phyloP scores from a whole-genome alignment of 1,140 invertebrate species.

The Triops longicaudatus region DNA sequence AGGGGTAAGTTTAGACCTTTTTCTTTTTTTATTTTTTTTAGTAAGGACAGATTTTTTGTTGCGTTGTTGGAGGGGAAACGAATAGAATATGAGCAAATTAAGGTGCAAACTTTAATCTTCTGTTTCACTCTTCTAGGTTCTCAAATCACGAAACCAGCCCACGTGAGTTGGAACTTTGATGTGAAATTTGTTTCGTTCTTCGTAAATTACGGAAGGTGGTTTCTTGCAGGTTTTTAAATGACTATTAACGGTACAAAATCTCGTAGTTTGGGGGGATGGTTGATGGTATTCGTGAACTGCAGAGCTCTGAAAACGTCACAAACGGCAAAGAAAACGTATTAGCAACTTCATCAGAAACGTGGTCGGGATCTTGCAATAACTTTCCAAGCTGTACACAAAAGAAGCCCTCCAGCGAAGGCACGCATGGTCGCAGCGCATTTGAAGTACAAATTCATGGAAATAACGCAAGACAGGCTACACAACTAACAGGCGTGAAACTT shows the following conservation, averaged over 20 bases:
- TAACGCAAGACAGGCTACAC: background rate
- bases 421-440: background rate
- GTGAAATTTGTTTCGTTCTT: constrained; percentile 4
- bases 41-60: background rate
- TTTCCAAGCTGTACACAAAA: constrained; percentile 1
- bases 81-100: constrained; percentile 16
- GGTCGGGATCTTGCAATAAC: background rate
- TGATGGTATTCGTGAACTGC: constrained; percentile 1
- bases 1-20: background rate
- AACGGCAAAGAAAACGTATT: background rate
- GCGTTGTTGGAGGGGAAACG: background rate
- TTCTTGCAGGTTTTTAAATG: background rate
- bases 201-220: background rate
- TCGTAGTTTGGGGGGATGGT: background rate
- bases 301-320: constrained; percentile 1
- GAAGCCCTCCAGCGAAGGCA: constrained; percentile 4
- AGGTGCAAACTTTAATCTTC: constrained; percentile 3
- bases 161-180: background rate
- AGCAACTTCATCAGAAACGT: constrained; percentile 6
- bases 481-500: background rate
- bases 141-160: background rate
- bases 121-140: background rate
- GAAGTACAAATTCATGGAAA: background rate
- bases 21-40: background rate
- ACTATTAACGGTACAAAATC: constrained; percentile 15